These are phyloP conservation scores for Aphelocoma californica DNA, from an alignment of 2,797 vertebrate species.

Conservation along the genomic window DNA sequence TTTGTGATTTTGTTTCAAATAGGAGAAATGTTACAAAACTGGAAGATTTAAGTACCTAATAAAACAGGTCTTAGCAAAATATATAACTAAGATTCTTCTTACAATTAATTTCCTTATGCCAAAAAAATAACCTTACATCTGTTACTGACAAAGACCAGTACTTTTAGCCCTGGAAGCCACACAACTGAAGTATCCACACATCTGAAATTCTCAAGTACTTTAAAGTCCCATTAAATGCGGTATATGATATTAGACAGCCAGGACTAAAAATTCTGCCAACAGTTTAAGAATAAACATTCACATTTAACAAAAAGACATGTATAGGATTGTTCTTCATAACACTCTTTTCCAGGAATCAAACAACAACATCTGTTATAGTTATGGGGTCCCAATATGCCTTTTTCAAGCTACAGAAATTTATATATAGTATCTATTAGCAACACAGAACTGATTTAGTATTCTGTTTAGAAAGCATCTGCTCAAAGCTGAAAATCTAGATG, in stretches of 20 bases:
- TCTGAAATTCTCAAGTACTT: not conserved
- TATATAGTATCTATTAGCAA: conserved; percentile 3
- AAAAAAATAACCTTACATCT: not conserved
- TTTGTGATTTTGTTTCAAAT: not conserved
- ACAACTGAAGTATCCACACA: not conserved
- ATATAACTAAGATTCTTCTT: not conserved
- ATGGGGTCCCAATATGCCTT: not conserved
- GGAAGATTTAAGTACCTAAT: not conserved
- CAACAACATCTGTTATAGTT: not conserved
- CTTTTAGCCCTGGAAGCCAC: not conserved
- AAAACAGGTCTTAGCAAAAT: not conserved
- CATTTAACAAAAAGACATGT: not conserved
- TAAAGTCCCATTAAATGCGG: not conserved
- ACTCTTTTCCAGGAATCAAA: conserved; percentile 1
- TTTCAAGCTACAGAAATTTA: conserved; percentile 22
- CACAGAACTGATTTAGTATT: conserved; percentile 16
- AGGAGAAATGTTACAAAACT: not conserved
- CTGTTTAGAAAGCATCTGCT: conserved; percentile 17
- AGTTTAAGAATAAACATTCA: not conserved
- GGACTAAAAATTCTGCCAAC: not conserved
- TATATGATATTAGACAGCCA: not conserved
- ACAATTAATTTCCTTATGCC: not conserved
- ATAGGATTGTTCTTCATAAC: not conserved
- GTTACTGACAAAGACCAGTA: not conserved
- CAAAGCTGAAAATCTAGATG: conserved; percentile 6